Percentiles rank a stretch among this genome's conserved stretches.
Evolutionary conservation across 2,113 vertebrate genomes (phyloP).

Genomic region (Brachyhypopomus gauderio): DNA sequence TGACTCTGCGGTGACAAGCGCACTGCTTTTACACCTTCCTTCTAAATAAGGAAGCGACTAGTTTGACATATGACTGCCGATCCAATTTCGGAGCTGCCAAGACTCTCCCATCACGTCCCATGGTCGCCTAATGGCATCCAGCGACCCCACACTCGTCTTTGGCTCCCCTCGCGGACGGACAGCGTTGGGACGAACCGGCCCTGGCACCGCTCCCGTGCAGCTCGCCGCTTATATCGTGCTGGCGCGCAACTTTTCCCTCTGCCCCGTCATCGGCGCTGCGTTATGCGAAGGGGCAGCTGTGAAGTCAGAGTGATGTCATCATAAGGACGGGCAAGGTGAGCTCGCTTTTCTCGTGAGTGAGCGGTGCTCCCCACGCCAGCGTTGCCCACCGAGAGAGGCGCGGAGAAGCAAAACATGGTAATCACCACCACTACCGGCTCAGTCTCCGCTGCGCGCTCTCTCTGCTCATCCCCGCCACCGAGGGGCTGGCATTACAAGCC

Average conservation of each 20-base stretch:
- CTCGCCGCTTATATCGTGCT: too few species aligned
- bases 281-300: conserved; percentile 39
- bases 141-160: conserved; percentile 72
- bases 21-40: conserved; percentile 83
- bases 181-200: too few species aligned
- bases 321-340: conserved; percentile 75
- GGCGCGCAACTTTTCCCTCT: too few species aligned
- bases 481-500: conserved; percentile 86
- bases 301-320: conserved; percentile 80
- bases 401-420: too few species aligned
- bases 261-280: too few species aligned
- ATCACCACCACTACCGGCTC: conserved; percentile 66
- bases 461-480: conserved; percentile 76
- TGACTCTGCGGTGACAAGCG: conserved; percentile 80
- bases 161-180: too few species aligned
- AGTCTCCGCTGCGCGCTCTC: conserved; percentile 71
- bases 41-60: conserved; percentile 87
- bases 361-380: conserved; percentile 60
- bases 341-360: conserved; percentile 65
- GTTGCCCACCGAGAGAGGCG: conserved; percentile 45
- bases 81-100: conserved; percentile 79
- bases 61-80: conserved; percentile 74
- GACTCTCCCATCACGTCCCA: conserved; percentile 68
- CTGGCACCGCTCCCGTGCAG: too few species aligned
- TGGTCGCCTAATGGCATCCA: conserved; percentile 57